Conservation (phyloP, 2,113 vertebrate species). For the Thamnophis sirtalis region DNA sequence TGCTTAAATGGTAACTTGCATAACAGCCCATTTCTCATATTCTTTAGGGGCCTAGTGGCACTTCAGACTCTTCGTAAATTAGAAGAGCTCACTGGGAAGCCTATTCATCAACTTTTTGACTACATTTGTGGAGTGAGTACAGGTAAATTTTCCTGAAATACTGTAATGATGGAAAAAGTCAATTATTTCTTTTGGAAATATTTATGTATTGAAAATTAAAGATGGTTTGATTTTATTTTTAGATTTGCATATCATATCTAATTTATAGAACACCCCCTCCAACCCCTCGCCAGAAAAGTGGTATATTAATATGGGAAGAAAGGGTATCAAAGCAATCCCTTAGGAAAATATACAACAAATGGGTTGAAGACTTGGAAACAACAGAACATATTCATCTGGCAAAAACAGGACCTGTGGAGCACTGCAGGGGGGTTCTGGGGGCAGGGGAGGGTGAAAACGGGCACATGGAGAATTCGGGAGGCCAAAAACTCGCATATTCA, state of each 20-base stretch:
- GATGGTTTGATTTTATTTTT: background rate
- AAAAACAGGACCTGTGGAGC: no score
- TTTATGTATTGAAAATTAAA: background rate
- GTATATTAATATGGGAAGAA: background rate
- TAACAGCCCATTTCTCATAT: conserved; percentile 25
- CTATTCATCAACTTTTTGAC: conserved; percentile 91
- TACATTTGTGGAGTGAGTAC: conserved; percentile 98
- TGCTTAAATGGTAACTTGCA: background rate
- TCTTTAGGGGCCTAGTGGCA: conserved; percentile 87
- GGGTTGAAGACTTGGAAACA: background rate
- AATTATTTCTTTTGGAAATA: background rate
- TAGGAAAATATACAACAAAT: background rate
- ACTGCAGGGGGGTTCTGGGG: no score
- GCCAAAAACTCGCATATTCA: no score
- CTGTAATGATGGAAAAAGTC: background rate
- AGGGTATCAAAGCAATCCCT: background rate
- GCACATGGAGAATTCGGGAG: no score
- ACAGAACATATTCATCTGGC: background rate
- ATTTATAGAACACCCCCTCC: background rate
- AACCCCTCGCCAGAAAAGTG: background rate
- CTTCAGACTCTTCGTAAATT: conserved; percentile 89
- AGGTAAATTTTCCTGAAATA: conserved; percentile 71
- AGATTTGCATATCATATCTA: background rate
- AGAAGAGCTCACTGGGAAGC: conserved; percentile 89
- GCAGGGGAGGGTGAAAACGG: no score